These are phyloP conservation scores for Oryzaephilus surinamensis DNA, from an alignment of 1,140 invertebrate species.

Conservation along the genomic window DNA sequence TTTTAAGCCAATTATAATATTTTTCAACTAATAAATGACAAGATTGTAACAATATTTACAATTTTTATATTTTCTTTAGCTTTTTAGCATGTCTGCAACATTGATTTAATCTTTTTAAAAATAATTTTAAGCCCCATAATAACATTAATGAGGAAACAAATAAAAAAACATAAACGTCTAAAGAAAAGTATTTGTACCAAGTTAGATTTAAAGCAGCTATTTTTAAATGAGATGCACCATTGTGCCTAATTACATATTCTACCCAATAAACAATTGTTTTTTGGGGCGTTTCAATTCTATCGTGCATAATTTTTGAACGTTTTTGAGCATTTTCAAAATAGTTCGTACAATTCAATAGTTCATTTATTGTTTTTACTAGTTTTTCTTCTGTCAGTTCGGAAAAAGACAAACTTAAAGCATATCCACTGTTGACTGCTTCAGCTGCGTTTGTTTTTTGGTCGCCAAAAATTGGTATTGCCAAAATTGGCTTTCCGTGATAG, in stretches of 20 bases:
- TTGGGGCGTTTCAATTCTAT: constrained; percentile 14
- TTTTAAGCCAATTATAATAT: too few relatives aligned
- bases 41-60: not conserved
- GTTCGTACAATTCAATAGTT: constrained; percentile 28
- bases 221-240: constrained; percentile 9
- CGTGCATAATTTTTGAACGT: constrained; percentile 17
- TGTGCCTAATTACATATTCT: constrained; percentile 26
- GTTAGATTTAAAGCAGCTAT: not conserved
- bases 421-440: constrained; percentile 21
- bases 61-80: not conserved
- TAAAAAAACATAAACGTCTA: constrained; percentile 4
- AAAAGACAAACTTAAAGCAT: constrained; percentile 27
- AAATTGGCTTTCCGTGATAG: constrained; percentile 39
- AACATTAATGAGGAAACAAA: not conserved
- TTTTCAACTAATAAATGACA: not conserved
- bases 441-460: constrained; percentile 29
- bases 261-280: constrained; percentile 31
- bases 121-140: too few relatives aligned
- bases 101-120: too few relatives aligned
- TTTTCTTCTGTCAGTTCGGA: constrained; percentile 26
- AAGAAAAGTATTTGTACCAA: constrained; percentile 3
- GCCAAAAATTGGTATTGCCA: constrained; percentile 34
- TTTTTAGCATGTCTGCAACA: not conserved
- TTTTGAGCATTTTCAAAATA: constrained; percentile 4
- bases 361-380: constrained; percentile 22